These are phyloP conservation scores for Euplexia lucipara DNA, from an alignment of 2,888 invertebrate genomes.

Conservation along the genomic window DNA sequence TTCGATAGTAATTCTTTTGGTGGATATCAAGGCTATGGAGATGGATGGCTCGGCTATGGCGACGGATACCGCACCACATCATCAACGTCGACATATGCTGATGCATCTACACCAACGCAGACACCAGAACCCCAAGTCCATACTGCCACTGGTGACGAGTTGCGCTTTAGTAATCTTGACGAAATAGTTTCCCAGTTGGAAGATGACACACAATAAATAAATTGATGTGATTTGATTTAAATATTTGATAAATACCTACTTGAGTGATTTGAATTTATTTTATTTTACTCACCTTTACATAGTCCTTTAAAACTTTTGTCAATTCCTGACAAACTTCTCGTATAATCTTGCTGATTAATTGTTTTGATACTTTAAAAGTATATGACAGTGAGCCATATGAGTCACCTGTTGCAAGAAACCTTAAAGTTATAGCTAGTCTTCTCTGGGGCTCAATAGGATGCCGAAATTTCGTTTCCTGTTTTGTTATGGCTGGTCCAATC, in stretches of 20 bases:
- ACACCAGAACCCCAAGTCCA: conserved; percentile 29
- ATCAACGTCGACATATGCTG: background rate
- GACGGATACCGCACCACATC: conserved; percentile 20
- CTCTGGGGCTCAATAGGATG: conserved; percentile 22
- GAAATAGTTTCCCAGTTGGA: conserved; percentile 37
- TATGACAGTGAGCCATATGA: conserved; percentile 47
- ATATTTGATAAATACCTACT: conserved; percentile 42
- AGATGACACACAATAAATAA: conserved; percentile 37
- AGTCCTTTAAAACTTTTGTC: conserved; percentile 39
- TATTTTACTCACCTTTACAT: conserved; percentile 44
- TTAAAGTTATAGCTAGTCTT: conserved; percentile 39
- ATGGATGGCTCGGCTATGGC: background rate
- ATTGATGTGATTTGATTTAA: conserved; percentile 20
- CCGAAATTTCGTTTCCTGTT: conserved; percentile 48
- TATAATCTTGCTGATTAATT: conserved; percentile 9
- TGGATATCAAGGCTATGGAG: conserved; percentile 19
- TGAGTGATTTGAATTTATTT: conserved; percentile 7
- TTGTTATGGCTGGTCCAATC: conserved; percentile 21
- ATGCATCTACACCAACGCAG: conserved; percentile 20
- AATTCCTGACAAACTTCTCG: conserved; percentile 40
- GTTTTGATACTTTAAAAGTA: conserved; percentile 57
- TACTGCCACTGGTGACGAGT: conserved; percentile 38
- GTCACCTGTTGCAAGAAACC: conserved; percentile 49
- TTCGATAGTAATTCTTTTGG: conserved; percentile 13
- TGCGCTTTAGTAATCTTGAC: conserved; percentile 24